Evolutionary conservation across 2,797 vertebrate genomes (phyloP).

Genomic region (Clarias laeviceps): DNA sequence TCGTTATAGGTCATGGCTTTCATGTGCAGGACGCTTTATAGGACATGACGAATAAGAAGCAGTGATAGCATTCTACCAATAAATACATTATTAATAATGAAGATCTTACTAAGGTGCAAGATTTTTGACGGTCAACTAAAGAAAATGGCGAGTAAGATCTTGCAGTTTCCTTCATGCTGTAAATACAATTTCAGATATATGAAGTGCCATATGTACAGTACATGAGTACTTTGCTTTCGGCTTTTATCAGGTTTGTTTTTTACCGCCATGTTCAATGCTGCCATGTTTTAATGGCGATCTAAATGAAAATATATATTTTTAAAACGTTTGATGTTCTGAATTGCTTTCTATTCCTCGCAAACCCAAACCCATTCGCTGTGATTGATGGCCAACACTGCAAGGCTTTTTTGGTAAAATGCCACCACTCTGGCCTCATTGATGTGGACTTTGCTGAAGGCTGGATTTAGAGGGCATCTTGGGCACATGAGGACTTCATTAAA

Average conservation of each 20-base stretch:
- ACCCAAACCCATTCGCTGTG: neutral
- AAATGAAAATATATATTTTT: neutral
- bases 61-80: neutral
- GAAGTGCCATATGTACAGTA: neutral
- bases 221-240: too few species aligned
- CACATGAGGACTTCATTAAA: conserved; percentile 6
- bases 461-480: neutral
- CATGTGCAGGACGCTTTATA: neutral
- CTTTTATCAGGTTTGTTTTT: neutral
- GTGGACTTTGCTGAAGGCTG: neutral
- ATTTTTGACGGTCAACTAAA: neutral
- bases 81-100: neutral
- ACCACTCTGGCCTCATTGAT: neutral
- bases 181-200: too few species aligned
- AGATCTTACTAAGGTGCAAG: too few species aligned
- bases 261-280: neutral
- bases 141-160: neutral
- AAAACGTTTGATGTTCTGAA: neutral
- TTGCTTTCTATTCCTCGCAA: neutral
- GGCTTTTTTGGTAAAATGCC: neutral
- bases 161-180: neutral
- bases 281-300: neutral
- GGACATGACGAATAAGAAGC: neutral
- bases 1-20: neutral
- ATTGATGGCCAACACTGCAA: neutral